A percentile compares a stretch with the other conserved stretches of the same genome.
phyloP scores from a whole-genome alignment of 2,113 vertebrate species.

The Myiozetetes cayanensis region DNA sequence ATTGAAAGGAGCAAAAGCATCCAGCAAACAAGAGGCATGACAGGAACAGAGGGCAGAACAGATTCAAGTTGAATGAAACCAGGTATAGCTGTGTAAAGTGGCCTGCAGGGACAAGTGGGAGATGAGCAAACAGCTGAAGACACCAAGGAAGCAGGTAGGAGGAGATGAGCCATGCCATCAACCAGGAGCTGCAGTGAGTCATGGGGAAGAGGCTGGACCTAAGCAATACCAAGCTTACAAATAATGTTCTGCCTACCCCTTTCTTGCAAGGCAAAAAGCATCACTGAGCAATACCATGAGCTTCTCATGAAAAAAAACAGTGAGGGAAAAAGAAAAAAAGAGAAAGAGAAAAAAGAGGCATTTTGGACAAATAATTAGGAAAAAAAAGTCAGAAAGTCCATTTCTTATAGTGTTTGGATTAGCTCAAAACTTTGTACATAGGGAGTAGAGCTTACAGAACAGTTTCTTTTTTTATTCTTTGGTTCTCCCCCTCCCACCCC shows the following conservation, averaged over 20 bases:
- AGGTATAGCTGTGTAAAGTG: background rate
- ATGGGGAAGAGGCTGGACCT: conserved; percentile 47
- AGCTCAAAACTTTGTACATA: background rate
- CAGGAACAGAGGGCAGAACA: background rate
- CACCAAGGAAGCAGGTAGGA: conserved; percentile 38
- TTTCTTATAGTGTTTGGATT: background rate
- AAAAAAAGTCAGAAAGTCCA: background rate
- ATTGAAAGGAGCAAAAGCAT: background rate
- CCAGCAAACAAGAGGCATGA: background rate
- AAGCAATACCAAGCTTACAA: conserved; percentile 5
- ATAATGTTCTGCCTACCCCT: conserved; percentile 8
- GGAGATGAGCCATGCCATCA: conserved; percentile 52
- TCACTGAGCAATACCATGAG: background rate
- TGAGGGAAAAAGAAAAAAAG: background rate
- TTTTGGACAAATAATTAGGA: background rate
- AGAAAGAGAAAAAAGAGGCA: background rate
- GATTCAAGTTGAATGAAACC: background rate
- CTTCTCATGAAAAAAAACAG: background rate
- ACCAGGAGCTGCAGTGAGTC: conserved; percentile 37
- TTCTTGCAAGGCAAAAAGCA: conserved; percentile 1
- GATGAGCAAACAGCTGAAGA: conserved; percentile 46
- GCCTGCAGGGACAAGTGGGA: conserved; percentile 22
- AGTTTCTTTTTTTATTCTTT: background rate
- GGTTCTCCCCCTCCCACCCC: background rate
- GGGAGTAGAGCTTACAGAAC: background rate